Conservation (phyloP, 2,797 vertebrate genomes). For the Anguilla megastoma region DNA sequence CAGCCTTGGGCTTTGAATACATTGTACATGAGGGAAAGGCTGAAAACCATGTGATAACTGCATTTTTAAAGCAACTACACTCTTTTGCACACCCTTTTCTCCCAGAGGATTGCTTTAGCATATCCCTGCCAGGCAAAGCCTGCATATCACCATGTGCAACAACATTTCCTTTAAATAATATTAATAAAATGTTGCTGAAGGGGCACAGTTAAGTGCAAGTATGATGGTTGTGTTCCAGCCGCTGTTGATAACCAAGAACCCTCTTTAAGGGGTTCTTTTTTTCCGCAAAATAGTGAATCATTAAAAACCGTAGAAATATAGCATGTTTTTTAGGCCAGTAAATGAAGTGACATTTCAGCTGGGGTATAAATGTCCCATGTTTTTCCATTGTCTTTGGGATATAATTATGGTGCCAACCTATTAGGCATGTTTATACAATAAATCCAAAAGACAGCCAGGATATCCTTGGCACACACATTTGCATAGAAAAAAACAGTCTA, state of each 20-base stretch:
- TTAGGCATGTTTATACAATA: constrained; percentile 1
- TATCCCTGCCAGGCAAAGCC: background rate
- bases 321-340: too few species aligned
- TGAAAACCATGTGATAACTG: background rate
- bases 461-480: background rate
- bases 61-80: background rate
- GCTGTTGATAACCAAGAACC: background rate
- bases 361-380: background rate
- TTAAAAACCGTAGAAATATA: background rate
- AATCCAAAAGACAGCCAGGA: background rate
- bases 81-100: background rate
- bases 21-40: background rate
- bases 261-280: background rate
- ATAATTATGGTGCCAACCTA: background rate
- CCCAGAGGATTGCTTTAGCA: background rate
- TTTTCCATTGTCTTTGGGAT: background rate
- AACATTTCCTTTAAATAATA: background rate
- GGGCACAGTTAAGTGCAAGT: background rate
- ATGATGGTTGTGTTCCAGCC: background rate
- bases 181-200: background rate
- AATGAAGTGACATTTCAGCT: too few species aligned
- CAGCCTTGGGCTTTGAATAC: background rate
- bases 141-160: background rate
- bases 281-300: background rate
- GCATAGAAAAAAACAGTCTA: background rate